A percentile compares a stretch with the other conserved stretches of the same genome.
Evolutionary conservation across 2,888 invertebrate species (phyloP).

Genomic region (Diarsia brunnea): DNA sequence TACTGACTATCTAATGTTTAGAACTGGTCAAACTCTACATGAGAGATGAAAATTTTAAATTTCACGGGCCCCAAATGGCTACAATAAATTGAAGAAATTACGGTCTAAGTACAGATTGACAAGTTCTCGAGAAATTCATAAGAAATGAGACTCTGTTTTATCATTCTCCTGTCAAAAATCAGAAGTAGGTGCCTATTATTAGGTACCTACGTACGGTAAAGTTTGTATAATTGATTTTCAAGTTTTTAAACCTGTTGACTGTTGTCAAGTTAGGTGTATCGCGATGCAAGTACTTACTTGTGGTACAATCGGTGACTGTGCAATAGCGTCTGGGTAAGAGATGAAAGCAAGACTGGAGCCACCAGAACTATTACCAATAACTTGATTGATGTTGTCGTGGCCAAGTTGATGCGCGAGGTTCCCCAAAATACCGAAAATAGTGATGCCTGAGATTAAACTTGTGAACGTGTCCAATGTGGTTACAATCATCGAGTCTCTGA

Average conservation of each 20-base stretch:
- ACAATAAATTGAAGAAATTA: neutral
- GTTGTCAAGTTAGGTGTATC: neutral
- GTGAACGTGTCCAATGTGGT: slow-evolving; percentile 95
- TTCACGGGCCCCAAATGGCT: neutral
- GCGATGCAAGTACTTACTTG: slow-evolving; percentile 88
- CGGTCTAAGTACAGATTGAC: too few relatives aligned
- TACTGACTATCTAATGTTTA: neutral
- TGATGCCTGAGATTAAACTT: slow-evolving; percentile 94
- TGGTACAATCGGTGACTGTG: slow-evolving; percentile 94
- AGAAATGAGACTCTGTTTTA: neutral
- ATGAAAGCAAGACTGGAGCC: slow-evolving; percentile 96
- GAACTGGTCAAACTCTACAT: too few relatives aligned
- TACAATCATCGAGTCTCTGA: slow-evolving; percentile 95
- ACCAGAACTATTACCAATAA: slow-evolving; percentile 91
- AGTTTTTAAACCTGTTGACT: neutral
- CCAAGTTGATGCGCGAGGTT: slow-evolving; percentile 93
- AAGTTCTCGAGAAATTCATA: neutral
- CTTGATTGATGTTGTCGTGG: slow-evolving; percentile 91
- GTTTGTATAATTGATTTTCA: neutral
- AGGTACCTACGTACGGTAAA: neutral
- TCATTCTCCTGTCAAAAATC: neutral
- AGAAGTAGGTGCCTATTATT: neutral
- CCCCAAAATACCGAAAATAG: slow-evolving; percentile 95
- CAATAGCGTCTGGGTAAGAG: slow-evolving; percentile 96
- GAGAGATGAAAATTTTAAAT: too few relatives aligned